Percentiles rank a stretch among this genome's conserved stretches.
These are phyloP conservation scores for Cephalopholis sonnerati DNA, from an alignment of 2,113 vertebrate genomes.

Conservation along the genomic window DNA sequence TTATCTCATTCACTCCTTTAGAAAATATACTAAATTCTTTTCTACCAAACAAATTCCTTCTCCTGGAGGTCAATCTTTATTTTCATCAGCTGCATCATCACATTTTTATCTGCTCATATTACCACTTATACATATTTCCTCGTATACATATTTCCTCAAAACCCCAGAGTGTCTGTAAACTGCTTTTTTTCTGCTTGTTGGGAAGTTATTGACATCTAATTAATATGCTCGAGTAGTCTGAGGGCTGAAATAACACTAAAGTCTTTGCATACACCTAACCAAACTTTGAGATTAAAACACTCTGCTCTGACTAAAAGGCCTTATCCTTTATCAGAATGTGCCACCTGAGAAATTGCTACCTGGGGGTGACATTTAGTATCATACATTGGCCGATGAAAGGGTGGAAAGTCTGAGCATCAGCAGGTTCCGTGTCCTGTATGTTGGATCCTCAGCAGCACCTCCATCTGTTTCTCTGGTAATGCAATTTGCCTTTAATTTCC, in stretches of 20 bases:
- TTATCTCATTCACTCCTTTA: not conserved
- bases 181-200: not conserved
- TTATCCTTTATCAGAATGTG: constrained; percentile 61
- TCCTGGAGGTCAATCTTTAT: not conserved
- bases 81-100: constrained; percentile 5
- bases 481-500: constrained; percentile 88
- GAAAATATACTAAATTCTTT: too few relatives aligned
- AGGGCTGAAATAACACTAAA: constrained; percentile 28
- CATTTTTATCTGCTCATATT: not conserved
- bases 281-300: constrained; percentile 52
- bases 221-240: constrained; percentile 19
- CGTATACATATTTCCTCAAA: constrained; percentile 12
- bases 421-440: constrained; percentile 76
- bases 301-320: constrained; percentile 42
- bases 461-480: constrained; percentile 85
- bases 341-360: constrained; percentile 65
- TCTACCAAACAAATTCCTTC: not conserved
- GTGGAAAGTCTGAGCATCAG: constrained; percentile 75
- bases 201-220: constrained; percentile 1
- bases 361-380: constrained; percentile 77
- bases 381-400: constrained; percentile 49
- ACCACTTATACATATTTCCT: not conserved
- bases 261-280: constrained; percentile 8
- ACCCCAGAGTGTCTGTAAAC: not conserved
- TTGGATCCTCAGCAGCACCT: constrained; percentile 74